phyloP scores from a whole-genome alignment of 1,140 invertebrate species.

The Drosophila eugracilis region DNA sequence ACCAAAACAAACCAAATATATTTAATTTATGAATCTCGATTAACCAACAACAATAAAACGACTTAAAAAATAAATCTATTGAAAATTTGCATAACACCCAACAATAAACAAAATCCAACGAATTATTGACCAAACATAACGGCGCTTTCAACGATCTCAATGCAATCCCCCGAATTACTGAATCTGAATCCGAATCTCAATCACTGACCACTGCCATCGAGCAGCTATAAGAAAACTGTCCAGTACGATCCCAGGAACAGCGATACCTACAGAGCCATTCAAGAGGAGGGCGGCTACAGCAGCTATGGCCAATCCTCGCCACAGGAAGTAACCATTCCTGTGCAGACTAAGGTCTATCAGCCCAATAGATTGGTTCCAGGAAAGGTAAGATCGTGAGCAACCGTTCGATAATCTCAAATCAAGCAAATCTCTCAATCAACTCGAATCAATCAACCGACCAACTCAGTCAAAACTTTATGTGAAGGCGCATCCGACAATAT shows the following conservation, averaged over 20 bases:
- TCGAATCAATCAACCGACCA: conserved; percentile 25
- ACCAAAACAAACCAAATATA: too few species aligned
- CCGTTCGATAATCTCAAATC: conserved; percentile 40
- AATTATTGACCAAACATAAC: conserved; percentile 47
- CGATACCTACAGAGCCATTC: conserved; percentile 93
- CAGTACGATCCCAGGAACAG: conserved; percentile 93
- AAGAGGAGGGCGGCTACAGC: conserved; percentile 88
- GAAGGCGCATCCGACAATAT: conserved; percentile 38
- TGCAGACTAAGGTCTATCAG: conserved; percentile 90
- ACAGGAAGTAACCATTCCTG: conserved; percentile 88
- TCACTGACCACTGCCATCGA: conserved; percentile 41
- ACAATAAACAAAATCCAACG: conserved; percentile 48
- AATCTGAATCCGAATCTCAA: conserved; percentile 4
- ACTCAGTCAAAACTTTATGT: conserved; percentile 55
- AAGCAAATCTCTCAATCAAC: conserved; percentile 38
- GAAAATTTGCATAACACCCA: conserved; percentile 64
- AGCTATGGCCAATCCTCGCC: conserved; percentile 85
- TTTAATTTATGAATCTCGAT: conserved; percentile 58
- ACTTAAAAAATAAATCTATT: conserved; percentile 54
- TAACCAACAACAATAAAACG: conserved; percentile 44
- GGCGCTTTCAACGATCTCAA: conserved; percentile 82
- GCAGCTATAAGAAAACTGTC: conserved; percentile 89
- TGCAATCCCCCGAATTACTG: conserved; percentile 46
- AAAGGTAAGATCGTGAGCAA: conserved; percentile 85
- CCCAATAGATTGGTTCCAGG: conserved; percentile 87